These are phyloP conservation scores for Tetragonisca angustula DNA, from an alignment of 2,888 invertebrate genomes.

Conservation along the genomic window DNA sequence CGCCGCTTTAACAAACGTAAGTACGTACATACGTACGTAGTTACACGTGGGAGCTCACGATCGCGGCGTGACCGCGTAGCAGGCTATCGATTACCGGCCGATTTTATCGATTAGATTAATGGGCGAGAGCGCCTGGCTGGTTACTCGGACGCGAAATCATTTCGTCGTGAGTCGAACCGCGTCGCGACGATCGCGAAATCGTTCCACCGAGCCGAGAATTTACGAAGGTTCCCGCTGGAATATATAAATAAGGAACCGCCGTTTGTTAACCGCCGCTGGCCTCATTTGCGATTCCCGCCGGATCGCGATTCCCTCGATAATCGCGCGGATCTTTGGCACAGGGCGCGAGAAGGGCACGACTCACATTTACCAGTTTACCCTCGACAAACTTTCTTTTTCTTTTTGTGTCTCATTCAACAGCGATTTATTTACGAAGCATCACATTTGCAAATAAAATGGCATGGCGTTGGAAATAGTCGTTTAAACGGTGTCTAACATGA, in stretches of 20 bases:
- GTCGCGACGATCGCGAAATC: conserved; percentile 52
- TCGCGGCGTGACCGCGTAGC: conserved; percentile 52
- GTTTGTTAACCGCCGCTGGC: conserved; percentile 33
- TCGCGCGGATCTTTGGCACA: neutral
- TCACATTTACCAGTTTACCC: too few relatives aligned
- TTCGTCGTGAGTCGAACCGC: conserved; percentile 37
- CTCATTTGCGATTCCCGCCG: conserved; percentile 41
- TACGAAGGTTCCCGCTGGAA: conserved; percentile 46
- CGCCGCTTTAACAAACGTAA: conserved; percentile 48
- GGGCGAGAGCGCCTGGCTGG: conserved; percentile 63
- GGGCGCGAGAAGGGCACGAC: too few relatives aligned
- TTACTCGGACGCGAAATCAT: conserved; percentile 64
- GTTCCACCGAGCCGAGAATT: conserved; percentile 26
- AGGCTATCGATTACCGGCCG: conserved; percentile 70
- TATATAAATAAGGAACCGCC: conserved; percentile 51
- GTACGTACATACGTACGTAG: conserved; percentile 47
- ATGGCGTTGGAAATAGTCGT: too few relatives aligned
- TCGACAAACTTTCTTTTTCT: too few relatives aligned
- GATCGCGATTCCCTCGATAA: neutral
- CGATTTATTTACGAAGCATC: too few relatives aligned
- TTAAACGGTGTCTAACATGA: too few relatives aligned
- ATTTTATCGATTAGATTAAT: conserved; percentile 76
- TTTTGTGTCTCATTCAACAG: too few relatives aligned
- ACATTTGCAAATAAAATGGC: too few relatives aligned
- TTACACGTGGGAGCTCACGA: conserved; percentile 59